Conservation (phyloP, 2,797 vertebrate species). For the Pseudochirops cupreus region DNA sequence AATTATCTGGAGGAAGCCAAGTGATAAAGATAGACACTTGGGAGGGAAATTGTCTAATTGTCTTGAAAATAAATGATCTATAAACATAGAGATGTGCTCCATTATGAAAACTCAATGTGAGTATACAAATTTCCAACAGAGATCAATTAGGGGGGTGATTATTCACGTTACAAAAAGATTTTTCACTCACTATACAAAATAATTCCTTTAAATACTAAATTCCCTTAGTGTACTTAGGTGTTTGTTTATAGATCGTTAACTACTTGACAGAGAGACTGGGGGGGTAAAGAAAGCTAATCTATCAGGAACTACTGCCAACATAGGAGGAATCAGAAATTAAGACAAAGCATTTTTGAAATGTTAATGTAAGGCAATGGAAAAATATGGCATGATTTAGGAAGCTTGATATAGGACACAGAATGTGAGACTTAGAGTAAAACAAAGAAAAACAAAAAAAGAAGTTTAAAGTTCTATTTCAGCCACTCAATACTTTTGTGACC, state of each 20-base stretch:
- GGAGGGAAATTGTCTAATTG: not conserved
- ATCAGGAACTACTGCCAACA: conserved; percentile 43
- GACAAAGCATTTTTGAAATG: conserved; percentile 57
- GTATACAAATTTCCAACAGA: not conserved
- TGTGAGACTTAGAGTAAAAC: not conserved
- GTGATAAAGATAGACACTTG: not conserved
- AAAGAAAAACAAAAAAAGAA: not conserved
- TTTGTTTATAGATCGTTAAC: conserved; percentile 60
- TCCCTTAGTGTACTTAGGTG: conserved; percentile 21
- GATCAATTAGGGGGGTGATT: not conserved
- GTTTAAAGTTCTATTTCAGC: not conserved
- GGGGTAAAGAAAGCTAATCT: conserved; percentile 17
- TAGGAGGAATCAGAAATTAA: conserved; percentile 56
- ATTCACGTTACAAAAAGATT: not conserved
- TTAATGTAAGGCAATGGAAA: conserved; percentile 26
- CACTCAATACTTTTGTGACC: not conserved
- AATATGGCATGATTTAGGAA: conserved; percentile 9
- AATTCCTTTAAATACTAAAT: conserved; percentile 57
- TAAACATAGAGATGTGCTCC: not conserved
- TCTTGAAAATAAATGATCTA: not conserved
- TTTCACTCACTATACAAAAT: conserved; percentile 23
- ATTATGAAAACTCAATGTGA: not conserved
- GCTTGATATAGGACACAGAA: not conserved
- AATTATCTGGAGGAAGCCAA: not conserved
- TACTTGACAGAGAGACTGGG: conserved; percentile 45